Conservation (phyloP, 1,140 invertebrate genomes). For the Xylocopa sonorina region DNA sequence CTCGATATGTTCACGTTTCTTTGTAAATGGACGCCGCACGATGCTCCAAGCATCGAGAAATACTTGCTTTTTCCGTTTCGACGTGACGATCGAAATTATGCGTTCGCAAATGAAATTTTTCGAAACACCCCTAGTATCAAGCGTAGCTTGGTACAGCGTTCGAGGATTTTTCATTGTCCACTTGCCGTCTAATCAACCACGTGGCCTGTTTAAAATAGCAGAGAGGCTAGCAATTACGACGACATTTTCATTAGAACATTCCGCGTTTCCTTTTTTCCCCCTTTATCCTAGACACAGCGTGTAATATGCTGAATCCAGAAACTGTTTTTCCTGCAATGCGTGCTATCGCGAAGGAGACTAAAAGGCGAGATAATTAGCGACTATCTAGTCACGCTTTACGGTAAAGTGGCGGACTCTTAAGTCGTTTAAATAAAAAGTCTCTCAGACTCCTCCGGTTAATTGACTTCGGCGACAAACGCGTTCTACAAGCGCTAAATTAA, state of each 20-base stretch:
- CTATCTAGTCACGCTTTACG: conserved; percentile 18
- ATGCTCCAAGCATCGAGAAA: not conserved
- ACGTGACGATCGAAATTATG: not conserved
- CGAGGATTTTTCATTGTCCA: too few relatives aligned
- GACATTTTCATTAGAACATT: not conserved
- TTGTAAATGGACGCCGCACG: not conserved
- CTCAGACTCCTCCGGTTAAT: not conserved
- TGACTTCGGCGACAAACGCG: not conserved
- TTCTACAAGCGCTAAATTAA: not conserved
- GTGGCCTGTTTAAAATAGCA: too few relatives aligned
- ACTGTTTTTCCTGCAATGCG: not conserved
- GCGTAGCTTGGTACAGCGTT: too few relatives aligned
- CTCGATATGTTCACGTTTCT: conserved; percentile 3
- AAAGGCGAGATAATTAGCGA: conserved; percentile 11
- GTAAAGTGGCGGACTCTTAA: not conserved
- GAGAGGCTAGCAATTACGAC: too few relatives aligned
- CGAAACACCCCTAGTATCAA: too few relatives aligned
- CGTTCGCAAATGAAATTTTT: not conserved
- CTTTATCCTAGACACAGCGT: not conserved
- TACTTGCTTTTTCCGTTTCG: not conserved
- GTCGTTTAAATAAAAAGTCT: conserved; percentile 20
- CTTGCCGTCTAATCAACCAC: too few relatives aligned
- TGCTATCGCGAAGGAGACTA: not conserved
- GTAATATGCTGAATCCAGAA: not conserved
- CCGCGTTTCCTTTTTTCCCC: not conserved